Conservation (phyloP, 92 coral and sea anemone genomes). For the Actinernus sp. region DNA sequence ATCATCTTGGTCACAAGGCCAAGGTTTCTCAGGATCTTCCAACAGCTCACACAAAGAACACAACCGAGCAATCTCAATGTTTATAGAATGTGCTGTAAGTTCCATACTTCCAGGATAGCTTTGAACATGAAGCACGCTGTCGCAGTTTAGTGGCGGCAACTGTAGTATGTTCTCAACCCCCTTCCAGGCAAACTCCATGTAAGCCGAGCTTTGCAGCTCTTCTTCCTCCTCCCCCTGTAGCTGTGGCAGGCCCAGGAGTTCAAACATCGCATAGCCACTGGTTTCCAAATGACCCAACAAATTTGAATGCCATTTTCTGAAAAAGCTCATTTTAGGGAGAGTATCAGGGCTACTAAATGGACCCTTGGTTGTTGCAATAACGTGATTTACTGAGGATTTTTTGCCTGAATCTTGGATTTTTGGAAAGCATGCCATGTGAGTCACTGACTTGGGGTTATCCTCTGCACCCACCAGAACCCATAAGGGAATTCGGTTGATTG, state of each 20-base stretch:
- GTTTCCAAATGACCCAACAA: conserved; percentile 17
- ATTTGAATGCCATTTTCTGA: conserved; percentile 12
- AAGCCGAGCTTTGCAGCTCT: conserved; percentile 64
- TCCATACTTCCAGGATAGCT: conserved; percentile 87
- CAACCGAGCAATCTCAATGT: conserved; percentile 64
- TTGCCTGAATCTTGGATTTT: conserved; percentile 7
- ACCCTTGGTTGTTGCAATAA: conserved; percentile 54
- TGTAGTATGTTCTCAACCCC: conserved; percentile 73
- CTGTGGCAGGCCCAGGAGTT: conserved; percentile 73
- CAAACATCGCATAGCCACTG: conserved; percentile 85
- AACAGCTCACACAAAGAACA: conserved; percentile 36
- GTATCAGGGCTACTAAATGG: conserved; percentile 12
- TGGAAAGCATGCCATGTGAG: conserved; percentile 73
- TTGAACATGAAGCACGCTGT: conserved; percentile 85
- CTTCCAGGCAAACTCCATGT: conserved; percentile 95
- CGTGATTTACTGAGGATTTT: conserved; percentile 36
- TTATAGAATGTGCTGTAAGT: conserved; percentile 54
- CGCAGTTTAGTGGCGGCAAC: conserved; percentile 88
- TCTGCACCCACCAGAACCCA: conserved; percentile 56
- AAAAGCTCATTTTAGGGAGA: conserved; percentile 5
- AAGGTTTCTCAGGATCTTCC: conserved; percentile 37
- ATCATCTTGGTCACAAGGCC: conserved; percentile 51
- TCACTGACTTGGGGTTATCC: conserved; percentile 60
- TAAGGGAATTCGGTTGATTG: conserved; percentile 46
- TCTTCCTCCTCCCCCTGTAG: conserved; percentile 34